Conservation (phyloP, 2,113 vertebrate genomes). For the Siniperca chuatsi region DNA sequence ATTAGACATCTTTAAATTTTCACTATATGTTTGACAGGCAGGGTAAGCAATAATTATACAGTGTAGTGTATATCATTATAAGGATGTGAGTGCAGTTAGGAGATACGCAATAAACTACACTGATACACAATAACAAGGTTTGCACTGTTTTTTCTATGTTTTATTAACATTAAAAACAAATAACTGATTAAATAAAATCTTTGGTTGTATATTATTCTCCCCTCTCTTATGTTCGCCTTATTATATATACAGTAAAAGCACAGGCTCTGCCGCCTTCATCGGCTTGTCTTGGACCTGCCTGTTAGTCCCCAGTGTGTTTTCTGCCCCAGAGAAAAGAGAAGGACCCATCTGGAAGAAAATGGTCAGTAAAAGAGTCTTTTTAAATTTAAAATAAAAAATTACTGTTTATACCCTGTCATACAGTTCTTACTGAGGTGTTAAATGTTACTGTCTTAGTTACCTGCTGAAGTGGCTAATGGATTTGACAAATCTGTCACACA, state of each 20-base stretch:
- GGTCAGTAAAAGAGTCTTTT: slow-evolving; percentile 82
- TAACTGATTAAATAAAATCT: background rate
- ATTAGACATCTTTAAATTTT: background rate
- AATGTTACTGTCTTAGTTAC: background rate
- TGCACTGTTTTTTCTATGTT: background rate
- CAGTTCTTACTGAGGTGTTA: background rate
- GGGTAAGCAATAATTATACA: background rate
- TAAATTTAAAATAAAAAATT: background rate
- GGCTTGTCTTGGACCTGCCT: slow-evolving; percentile 95
- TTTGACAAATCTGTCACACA: background rate
- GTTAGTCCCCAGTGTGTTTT: slow-evolving; percentile 89
- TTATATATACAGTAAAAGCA: slow-evolving; percentile 89
- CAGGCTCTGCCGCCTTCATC: slow-evolving; percentile 90
- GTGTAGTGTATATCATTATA: background rate
- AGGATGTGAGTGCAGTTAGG: background rate
- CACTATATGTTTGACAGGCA: background rate
- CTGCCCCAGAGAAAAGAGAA: slow-evolving; percentile 87
- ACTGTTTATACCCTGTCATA: too few species aligned
- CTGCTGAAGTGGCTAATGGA: too few species aligned
- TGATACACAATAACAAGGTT: background rate
- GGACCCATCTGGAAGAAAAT: slow-evolving; percentile 94
- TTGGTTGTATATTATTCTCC: background rate
- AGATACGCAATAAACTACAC: background rate
- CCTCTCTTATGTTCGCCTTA: background rate
- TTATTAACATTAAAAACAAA: background rate